Conservation (phyloP, 1,140 invertebrate genomes). For the Reticulitermes speratus region DNA sequence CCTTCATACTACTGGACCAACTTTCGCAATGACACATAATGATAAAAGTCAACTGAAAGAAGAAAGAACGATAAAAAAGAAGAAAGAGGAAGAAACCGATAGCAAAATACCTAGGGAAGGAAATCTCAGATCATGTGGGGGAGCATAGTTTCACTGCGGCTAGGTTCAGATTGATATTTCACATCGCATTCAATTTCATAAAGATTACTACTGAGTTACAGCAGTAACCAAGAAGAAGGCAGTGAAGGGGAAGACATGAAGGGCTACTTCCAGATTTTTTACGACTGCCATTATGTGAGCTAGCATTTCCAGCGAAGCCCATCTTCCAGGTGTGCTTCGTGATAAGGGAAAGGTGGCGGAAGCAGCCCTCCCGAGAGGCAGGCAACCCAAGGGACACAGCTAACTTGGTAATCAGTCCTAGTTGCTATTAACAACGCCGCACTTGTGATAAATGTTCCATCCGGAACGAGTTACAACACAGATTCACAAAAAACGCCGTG, state of each 20-base stretch:
- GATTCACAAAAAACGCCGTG: too few species aligned
- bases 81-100: too few species aligned
- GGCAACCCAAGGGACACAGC: background rate
- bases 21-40: too few species aligned
- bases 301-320: background rate
- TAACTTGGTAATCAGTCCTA: too few species aligned
- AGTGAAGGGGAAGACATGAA: background rate
- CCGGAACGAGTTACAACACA: too few species aligned
- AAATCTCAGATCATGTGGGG: too few species aligned
- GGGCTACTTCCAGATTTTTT: conserved; percentile 3
- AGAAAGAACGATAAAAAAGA: too few species aligned
- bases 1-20: too few species aligned
- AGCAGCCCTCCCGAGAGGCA: background rate
- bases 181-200: background rate
- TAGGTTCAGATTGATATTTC: background rate
- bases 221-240: background rate
- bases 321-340: background rate
- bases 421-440: too few species aligned
- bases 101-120: too few species aligned
- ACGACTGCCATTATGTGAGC: conserved; percentile 13
- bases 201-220: background rate
- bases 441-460: too few species aligned
- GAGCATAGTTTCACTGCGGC: background rate
- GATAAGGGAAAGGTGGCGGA: background rate
- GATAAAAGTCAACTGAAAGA: too few species aligned